Base-by-base conservation (phyloP, 2,797 vertebrate genomes). In the Lepus oiostolus region DNA sequence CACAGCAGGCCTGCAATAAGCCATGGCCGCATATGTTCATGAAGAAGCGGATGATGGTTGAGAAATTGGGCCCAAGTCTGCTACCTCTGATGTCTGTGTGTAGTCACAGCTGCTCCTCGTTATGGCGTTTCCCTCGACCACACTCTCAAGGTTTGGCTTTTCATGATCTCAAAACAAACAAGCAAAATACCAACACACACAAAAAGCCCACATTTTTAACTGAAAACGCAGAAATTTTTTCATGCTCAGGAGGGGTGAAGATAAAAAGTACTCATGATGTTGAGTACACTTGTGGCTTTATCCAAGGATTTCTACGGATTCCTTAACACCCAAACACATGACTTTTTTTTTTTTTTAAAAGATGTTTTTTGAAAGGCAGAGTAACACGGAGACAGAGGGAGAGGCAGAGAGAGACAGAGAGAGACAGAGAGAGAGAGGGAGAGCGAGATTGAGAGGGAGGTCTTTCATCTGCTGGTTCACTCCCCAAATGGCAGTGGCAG, bases 81-180 rank as follows among this genome's bases (percentile, higher is more conserved):
- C 11, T 93, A 86, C 16, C 70, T 65, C 85, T 52, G 68, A 52
- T 19, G 72, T 11, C 1, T 85, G 16, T 28, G 22, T 74, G 8
- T 70, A 38, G 2, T 50, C 12, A 85, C 79, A 86, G 52, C 7
- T 80, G 42, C 38, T 63, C 7, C 13, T 85, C 12, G 11, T 38
- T 80, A 8, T 9, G 86, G 22, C 5, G 4, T 87, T 92, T 92
- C 32, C 81, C 82, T 90, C 35, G 42, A 94, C 21, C 42, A 50
- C 21, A 81, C 17, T 76, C 32, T 30, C 54, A 60, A 19, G 52
- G 32, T 81, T 26, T 5, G 24, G n/a, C 54, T 85, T 93, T 81
- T 32, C 75, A 68, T 21, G 7, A 52, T 74, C n/a, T 90, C 38
- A 93, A 90, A 90, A 91, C n/a, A 76, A 67, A 91, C 67, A 60